Conservation (phyloP, 2,888 invertebrate species). For the Drosophila mulleri region DNA sequence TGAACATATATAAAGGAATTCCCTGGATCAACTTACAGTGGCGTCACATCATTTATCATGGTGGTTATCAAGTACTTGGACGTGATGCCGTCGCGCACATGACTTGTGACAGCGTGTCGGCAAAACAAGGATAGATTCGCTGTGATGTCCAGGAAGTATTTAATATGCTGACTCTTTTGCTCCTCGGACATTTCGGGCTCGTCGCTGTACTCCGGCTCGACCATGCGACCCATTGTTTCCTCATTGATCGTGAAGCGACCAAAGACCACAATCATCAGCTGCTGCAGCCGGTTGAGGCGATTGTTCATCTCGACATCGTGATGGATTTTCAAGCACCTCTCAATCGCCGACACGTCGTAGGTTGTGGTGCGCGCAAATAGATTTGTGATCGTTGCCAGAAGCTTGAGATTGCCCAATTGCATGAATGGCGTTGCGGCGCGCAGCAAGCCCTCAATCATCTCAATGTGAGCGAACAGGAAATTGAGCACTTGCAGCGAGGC, state of each 20-base stretch:
- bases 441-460: slow-evolving; percentile 92
- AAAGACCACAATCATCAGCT: slow-evolving; percentile 90
- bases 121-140: slow-evolving; percentile 90
- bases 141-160: slow-evolving; percentile 87
- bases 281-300: slow-evolving; percentile 88
- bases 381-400: slow-evolving; percentile 91
- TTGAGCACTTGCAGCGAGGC: slow-evolving; percentile 92
- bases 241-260: slow-evolving; percentile 88
- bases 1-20: neutral
- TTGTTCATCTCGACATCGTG: slow-evolving; percentile 51
- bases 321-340: slow-evolving; percentile 19
- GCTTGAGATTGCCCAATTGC: slow-evolving; percentile 89
- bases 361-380: slow-evolving; percentile 90
- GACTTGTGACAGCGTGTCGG: slow-evolving; percentile 88
- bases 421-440: slow-evolving; percentile 89
- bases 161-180: slow-evolving; percentile 84
- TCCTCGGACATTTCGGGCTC: slow-evolving; percentile 35
- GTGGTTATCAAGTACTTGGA: slow-evolving; percentile 64
- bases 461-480: slow-evolving; percentile 92
- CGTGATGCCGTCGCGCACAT: slow-evolving; percentile 85
- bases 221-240: slow-evolving; percentile 77
- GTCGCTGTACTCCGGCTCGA: slow-evolving; percentile 70
- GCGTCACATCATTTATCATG: slow-evolving; percentile 60
- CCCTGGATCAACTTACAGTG: slow-evolving; percentile 48
- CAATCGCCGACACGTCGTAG: slow-evolving; percentile 72